Evolutionary conservation across 2,113 vertebrate species (phyloP), one percentile per base, ranked within the genome.

Genomic region (Mionectes macconnelli): DNA sequence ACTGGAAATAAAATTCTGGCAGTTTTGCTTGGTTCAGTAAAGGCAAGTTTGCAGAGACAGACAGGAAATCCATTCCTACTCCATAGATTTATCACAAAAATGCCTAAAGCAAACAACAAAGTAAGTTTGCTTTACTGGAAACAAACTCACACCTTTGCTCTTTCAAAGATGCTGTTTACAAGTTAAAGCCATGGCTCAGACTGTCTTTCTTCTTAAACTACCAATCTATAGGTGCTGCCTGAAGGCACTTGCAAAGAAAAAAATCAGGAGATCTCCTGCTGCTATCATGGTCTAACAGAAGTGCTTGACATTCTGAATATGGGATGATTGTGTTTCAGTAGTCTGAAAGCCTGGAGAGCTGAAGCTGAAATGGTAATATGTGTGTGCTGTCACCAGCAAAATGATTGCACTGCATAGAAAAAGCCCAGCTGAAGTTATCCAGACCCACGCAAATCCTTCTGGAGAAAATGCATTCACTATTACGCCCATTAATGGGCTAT

Each of bases 101-200:
- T 17, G 95, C 96, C 90, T 79, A 96, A 94, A 97, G 97, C 96
- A 96, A 98, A 97, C 94, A 97, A 75, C 85, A 93, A 89, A 96
- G 90, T 66, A 95, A 97, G 97, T 96, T 97, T 95, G 74, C 96
- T 95, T 97, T 97, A 87, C 50, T 87, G 95, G 94, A 97, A 94
- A 94, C 94, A 96, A 96, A 93, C 90, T 96, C 90, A 73, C 83
- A 95, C 94, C 95, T 97, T 97, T 96, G 95, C 94, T 97, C 89
- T 93, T 96, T 97, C 91, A 96, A 96, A 98, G 94, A 91, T 91
- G 77, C 72, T 97, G 94, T 97, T 97, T 97, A 96, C 96, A 95
- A 96, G 95, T 85, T 94, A 97, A 97, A 97, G 87, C 96, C 40
- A 0, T 47, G 91, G 94, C 96, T 97, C 94, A 72, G 91, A 70